Base-by-base conservation (phyloP, 2,888 invertebrate genomes). In the Chaitophorus viminalis region DNA sequence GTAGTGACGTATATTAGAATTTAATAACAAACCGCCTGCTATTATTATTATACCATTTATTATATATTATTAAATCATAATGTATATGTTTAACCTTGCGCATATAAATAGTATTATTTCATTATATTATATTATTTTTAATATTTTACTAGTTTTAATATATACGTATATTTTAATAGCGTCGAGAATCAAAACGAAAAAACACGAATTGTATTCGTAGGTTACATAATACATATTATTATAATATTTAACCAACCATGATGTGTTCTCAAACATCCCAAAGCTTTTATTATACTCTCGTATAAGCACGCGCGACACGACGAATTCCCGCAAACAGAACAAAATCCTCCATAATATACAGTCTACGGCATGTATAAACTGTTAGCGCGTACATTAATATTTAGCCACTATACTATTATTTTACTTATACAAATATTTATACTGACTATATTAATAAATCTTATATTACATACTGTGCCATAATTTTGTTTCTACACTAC, bases 361-460 rank as follows among this genome's bases (percentile, higher is more conserved):
- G 60, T 60, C 31, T 31, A 31, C 70, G 25, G 29, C 68, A 11
- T 17, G 17, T 70, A 70, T 70, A 70, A 8, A 3, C 25, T 8
- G 39, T 65, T 25, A 65, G 29, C n/a, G 9, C 11, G 9, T n/a
- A 68, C n/a, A 70, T 70, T 70, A 29, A 29, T 68, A 68, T 31
- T 70, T 29, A 70, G n/a, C 29, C 9, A n/a, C n/a, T n/a, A 9
- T 65, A 65, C 29, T 70, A 70, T 70, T 70, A 70, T 31, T 29
- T 70, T 31, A 46, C 46, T 46, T 46, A 70, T 70, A 6, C 0
- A 3, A 4, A n/a, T 68, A 68, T 68, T 31, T 70, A 29, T 29
- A 68, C 25, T 17, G 70, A 70, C 70, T 70, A 21, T 8, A 70
- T 70, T 70, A 70, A 70, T 70, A 70, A 70, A 70, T 70, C 70